Conservation (phyloP, 2,797 vertebrate genomes). For the Novumbra hubbsi region DNA sequence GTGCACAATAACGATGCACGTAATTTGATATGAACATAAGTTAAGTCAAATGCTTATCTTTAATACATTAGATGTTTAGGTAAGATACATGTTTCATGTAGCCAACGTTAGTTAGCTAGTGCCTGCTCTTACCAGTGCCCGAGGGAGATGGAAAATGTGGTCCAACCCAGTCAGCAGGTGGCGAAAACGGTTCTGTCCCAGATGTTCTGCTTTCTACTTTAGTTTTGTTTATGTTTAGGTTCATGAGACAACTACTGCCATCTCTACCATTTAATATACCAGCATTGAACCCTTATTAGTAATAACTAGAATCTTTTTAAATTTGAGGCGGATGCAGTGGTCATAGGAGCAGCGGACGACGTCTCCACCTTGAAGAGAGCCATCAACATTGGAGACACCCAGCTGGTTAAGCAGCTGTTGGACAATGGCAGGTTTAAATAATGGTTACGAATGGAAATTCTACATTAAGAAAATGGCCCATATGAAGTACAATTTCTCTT, state of each 20-base stretch:
- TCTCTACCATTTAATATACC: background rate
- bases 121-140: background rate
- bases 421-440: slow-evolving; percentile 75
- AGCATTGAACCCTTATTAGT: background rate
- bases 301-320: background rate
- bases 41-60: background rate
- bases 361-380: slow-evolving; percentile 79
- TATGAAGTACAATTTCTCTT: background rate
- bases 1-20: background rate
- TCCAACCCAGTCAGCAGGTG: background rate
- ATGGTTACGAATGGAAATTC: background rate
- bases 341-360: slow-evolving; percentile 47
- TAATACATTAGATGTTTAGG: background rate
- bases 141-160: background rate
- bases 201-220: background rate
- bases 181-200: background rate
- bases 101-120: background rate
- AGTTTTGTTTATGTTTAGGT: background rate
- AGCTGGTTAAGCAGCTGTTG: slow-evolving; percentile 78
- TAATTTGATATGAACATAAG: background rate
- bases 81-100: background rate
- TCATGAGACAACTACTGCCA: background rate
- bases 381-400: slow-evolving; percentile 73
- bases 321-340: background rate
- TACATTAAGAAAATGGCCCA: background rate